Percentiles rank a stretch among this genome's conserved stretches.
These are phyloP conservation scores for Drosophila virilis DNA, from an alignment of 1,140 invertebrate genomes.

Conservation along the genomic window DNA sequence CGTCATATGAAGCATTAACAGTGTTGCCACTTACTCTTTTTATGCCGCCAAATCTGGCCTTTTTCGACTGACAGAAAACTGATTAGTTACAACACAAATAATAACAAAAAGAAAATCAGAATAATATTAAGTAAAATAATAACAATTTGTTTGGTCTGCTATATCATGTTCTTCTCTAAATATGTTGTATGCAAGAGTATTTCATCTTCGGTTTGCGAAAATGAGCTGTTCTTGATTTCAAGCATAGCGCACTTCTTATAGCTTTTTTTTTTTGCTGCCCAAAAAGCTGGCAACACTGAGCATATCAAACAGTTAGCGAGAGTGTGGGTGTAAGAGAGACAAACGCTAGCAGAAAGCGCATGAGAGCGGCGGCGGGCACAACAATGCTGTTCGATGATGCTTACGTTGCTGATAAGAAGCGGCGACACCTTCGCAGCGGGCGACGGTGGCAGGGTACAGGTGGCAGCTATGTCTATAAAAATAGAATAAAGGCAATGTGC, in stretches of 20 bases:
- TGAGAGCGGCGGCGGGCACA: neutral
- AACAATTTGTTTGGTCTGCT: too few species aligned
- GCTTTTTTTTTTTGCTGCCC: neutral
- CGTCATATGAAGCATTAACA: constrained; percentile 11
- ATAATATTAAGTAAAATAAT: too few species aligned
- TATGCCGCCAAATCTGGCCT: too few species aligned
- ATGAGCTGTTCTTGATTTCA: too few species aligned
- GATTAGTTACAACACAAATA: too few species aligned
- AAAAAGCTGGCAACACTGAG: neutral
- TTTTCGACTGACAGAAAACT: too few species aligned
- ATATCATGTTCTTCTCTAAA: too few species aligned
- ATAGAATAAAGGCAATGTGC: constrained; percentile 10
- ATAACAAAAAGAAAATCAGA: too few species aligned
- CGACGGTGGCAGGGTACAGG: neutral
- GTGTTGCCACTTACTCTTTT: constrained; percentile 5
- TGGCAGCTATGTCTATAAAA: neutral
- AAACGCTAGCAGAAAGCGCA: constrained; percentile 2
- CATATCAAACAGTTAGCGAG: neutral
- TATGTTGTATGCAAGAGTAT: too few species aligned
- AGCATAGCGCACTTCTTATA: neutral
- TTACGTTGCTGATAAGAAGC: constrained; percentile 35
- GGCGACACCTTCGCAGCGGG: neutral
- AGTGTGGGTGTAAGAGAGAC: constrained; percentile 12
- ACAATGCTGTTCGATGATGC: constrained; percentile 6
- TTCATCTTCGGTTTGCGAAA: too few species aligned